These are phyloP conservation scores for Eristalis arbustorum DNA, from an alignment of 2,888 invertebrate genomes.

Conservation along the genomic window DNA sequence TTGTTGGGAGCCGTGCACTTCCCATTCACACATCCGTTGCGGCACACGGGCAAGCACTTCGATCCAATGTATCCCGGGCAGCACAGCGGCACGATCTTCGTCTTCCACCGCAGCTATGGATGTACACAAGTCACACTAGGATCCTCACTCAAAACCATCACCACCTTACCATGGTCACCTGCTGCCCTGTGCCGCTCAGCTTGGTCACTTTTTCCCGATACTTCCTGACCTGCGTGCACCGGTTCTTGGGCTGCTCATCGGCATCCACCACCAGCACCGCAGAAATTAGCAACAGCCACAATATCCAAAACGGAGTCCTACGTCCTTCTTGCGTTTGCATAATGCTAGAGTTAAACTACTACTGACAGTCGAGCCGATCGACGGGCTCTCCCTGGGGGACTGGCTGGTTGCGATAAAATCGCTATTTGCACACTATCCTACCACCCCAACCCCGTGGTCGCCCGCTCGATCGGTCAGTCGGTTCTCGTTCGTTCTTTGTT, in stretches of 20 bases:
- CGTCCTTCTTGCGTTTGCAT: constrained; percentile 56
- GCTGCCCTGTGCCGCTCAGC: constrained; percentile 6
- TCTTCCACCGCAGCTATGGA: constrained; percentile 35
- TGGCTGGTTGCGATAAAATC: constrained; percentile 50
- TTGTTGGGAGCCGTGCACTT: constrained; percentile 76
- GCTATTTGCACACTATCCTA: constrained; percentile 33
- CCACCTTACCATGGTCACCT: constrained; percentile 22
- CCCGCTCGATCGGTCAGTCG: constrained; percentile 11
- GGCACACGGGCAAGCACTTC: constrained; percentile 73
- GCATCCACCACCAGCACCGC: constrained; percentile 31
- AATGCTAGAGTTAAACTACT: constrained; percentile 30
- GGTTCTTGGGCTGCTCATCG: background rate
- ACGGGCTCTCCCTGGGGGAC: constrained; percentile 5
- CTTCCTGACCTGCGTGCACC: constrained; percentile 18
- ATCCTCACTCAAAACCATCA: background rate
- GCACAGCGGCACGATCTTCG: constrained; percentile 65
- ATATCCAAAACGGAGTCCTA: constrained; percentile 25
- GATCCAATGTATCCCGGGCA: constrained; percentile 70
- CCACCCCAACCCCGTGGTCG: background rate
- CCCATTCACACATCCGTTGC: constrained; percentile 72
- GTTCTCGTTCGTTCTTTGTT: constrained; percentile 17
- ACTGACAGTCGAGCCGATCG: constrained; percentile 28
- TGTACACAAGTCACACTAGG: constrained; percentile 1
- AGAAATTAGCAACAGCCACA: constrained; percentile 48
- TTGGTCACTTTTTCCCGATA: constrained; percentile 1